These are phyloP conservation scores for Pipistrellus kuhlii DNA, from an alignment of 2,797 vertebrate species.

Conservation along the genomic window DNA sequence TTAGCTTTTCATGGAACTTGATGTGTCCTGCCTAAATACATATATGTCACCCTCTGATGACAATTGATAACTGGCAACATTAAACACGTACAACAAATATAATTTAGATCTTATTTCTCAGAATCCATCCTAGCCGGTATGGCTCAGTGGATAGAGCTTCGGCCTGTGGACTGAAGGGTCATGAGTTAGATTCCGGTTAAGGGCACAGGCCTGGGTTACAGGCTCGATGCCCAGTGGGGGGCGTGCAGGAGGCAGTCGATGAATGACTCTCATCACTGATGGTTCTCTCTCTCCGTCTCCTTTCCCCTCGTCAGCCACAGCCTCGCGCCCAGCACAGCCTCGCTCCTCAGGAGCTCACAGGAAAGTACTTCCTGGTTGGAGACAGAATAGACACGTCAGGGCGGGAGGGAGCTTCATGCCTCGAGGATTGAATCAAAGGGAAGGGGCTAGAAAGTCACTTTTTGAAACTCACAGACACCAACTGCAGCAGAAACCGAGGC, in stretches of 20 bases:
- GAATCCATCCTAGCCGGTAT: background rate
- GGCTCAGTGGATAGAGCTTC: too few relatives aligned
- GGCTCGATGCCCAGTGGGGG: too few relatives aligned
- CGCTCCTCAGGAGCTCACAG: constrained; percentile 13
- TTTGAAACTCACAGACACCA: constrained; percentile 53
- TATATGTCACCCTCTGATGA: constrained; percentile 16
- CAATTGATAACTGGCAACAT: constrained; percentile 28
- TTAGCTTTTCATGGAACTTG: constrained; percentile 49
- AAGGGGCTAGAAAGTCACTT: constrained; percentile 47
- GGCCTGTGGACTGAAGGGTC: too few relatives aligned
- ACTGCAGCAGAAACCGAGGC: constrained; percentile 33
- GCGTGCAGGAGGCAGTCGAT: too few relatives aligned
- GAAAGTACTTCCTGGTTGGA: constrained; percentile 25
- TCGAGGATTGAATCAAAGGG: constrained; percentile 59
- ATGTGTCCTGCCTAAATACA: constrained; percentile 58
- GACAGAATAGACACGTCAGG: background rate
- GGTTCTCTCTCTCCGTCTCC: too few relatives aligned
- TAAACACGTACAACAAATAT: constrained; percentile 48
- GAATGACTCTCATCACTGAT: too few relatives aligned
- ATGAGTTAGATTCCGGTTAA: too few relatives aligned
- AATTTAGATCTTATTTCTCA: constrained; percentile 58
- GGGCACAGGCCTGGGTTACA: too few relatives aligned
- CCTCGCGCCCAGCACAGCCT: too few relatives aligned
- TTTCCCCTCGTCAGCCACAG: background rate
- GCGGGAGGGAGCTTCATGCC: constrained; percentile 22